Base-by-base conservation (phyloP, 2,113 vertebrate genomes). In the Pitta sordida region DNA sequence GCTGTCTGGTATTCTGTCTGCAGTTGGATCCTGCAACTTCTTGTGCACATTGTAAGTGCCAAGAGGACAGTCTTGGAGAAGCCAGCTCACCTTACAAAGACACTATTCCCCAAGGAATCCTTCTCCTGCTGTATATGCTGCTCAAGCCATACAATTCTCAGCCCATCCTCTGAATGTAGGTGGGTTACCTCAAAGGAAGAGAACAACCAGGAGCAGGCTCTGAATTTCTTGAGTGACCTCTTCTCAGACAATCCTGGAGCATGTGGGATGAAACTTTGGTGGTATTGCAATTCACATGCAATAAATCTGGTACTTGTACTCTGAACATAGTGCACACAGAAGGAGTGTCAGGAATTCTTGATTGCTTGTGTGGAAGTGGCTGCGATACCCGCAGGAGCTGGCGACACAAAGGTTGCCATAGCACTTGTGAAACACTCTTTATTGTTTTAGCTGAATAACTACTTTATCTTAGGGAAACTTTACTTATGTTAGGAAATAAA, bases 211-310 rank as follows among this genome's bases (percentile, higher is more conserved):
- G 37, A 69, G 34, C 30, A n/a, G 32, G 13, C 6, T 56, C 24
- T 5, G 55, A 20, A 16, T 74, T 65, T 74, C 65, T 63, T n/a
- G 24, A 37, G 67, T 19, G 51, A 48, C 16, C 10, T 53, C 48
- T 67, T 82, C 49, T 59, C 52, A 46, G 32, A 26, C 9, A 30
- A 16, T 48, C 44, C 13, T 34, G 26, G 43, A 63, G 32, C 49
- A 39, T 0, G 0, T 1, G 36, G 34, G 46, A 18, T 36, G 22
- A 20, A 59, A 0, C 17, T 63, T 24, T 5, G 22, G 53, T 49
- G 58, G 12, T 56, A n/a, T 52, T 51, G 44, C 53, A 22, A 1
- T 7, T 32, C 26, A 18, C 17, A 7, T 21, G 43, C 0, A 10
- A 17, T 13, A 62, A 80, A 56, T 44, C 43, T 59, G 71, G 27